Evolutionary conservation across 1,140 invertebrate genomes (phyloP).

Genomic region (Bradynema listronoti): DNA sequence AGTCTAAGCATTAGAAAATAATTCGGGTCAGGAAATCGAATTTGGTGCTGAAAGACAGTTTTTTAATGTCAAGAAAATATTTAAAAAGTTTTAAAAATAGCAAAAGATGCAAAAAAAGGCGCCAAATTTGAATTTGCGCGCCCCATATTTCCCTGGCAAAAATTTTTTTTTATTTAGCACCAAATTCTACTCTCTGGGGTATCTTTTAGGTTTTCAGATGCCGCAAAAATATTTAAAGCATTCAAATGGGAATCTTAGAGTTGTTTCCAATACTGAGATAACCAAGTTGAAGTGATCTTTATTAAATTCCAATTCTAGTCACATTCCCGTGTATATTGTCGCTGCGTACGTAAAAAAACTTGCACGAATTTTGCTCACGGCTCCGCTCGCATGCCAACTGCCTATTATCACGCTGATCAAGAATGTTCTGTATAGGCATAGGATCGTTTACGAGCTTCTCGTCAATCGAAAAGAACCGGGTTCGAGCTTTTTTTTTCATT

Average conservation of each 20-base stretch:
- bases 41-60: neutral
- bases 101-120: no score
- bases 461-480: slow-evolving; percentile 16
- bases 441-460: slow-evolving; percentile 10
- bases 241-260: neutral
- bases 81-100: neutral
- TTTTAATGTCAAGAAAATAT: neutral
- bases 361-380: slow-evolving; percentile 15
- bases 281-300: neutral
- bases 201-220: no score
- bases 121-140: no score
- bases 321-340: slow-evolving; percentile 23
- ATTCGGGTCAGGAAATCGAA: neutral
- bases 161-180: no score
- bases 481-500: neutral
- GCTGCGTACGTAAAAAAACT: slow-evolving; percentile 16
- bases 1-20: neutral
- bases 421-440: slow-evolving; percentile 15
- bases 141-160: no score
- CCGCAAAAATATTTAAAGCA: neutral
- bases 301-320: slow-evolving; percentile 10
- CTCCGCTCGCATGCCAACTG: slow-evolving; percentile 20
- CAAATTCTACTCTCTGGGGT: no score
- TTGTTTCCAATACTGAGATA: neutral
- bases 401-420: slow-evolving; percentile 22